A percentile compares a stretch with the other conserved stretches of the same genome.
Evolutionary conservation across 1,140 invertebrate species (phyloP).

Genomic region (Brachionus angularis): DNA sequence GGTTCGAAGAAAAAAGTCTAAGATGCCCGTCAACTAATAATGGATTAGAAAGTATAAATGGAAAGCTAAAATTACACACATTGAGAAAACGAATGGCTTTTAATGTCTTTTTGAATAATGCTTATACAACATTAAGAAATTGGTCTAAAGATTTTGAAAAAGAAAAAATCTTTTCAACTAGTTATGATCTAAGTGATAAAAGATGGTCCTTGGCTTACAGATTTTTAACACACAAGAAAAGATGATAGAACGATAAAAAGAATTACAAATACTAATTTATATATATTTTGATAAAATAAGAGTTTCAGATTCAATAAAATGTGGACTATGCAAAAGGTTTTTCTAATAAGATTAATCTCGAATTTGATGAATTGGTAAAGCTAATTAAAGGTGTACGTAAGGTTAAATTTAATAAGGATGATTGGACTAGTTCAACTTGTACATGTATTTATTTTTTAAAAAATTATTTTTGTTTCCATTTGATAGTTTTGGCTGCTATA

Average conservation of each 20-base stretch:
- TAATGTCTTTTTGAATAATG: conserved; percentile 6
- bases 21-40: neutral
- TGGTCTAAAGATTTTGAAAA: neutral
- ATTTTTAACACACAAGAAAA: too few species aligned
- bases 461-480: conserved; percentile 14
- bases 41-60: neutral
- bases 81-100: conserved; percentile 10
- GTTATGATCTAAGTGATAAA: too few species aligned
- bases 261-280: too few species aligned
- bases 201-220: too few species aligned
- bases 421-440: neutral
- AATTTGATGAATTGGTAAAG: neutral
- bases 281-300: neutral
- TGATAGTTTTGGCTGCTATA: neutral
- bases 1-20: neutral
- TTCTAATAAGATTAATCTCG: neutral
- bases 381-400: neutral
- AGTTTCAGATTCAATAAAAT: neutral
- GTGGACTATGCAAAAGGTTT: conserved; percentile 7
- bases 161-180: too few species aligned
- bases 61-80: neutral
- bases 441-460: neutral
- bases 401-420: neutral
- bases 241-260: too few species aligned
- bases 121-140: neutral